These are phyloP conservation scores for Empis livida DNA, from an alignment of 2,888 invertebrate genomes.

Conservation along the genomic window DNA sequence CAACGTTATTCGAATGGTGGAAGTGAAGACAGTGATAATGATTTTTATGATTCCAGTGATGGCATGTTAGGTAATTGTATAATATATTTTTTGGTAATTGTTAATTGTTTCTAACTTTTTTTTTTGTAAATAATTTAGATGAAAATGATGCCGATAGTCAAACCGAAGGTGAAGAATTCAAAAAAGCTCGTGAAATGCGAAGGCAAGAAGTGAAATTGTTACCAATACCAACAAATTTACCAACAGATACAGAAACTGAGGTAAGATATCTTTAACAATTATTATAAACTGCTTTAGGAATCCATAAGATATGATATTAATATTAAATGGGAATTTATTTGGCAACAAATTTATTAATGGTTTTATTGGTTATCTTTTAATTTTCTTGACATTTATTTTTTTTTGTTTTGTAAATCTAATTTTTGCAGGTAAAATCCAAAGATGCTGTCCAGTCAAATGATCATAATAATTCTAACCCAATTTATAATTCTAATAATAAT, in stretches of 20 bases:
- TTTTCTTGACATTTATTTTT: not conserved
- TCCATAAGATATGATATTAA: too few relatives aligned
- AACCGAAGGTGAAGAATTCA: slow-evolving; percentile 58
- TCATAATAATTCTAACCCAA: slow-evolving; percentile 6
- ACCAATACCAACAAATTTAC: slow-evolving; percentile 45
- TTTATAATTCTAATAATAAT: slow-evolving; percentile 7
- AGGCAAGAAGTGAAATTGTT: slow-evolving; percentile 54
- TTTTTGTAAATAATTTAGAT: slow-evolving; percentile 16
- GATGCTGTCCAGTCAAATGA: slow-evolving; percentile 10
- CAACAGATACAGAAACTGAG: slow-evolving; percentile 59
- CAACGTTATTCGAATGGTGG: slow-evolving; percentile 38
- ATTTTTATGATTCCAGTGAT: slow-evolving; percentile 37
- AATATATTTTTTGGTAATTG: not conserved
- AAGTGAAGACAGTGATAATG: slow-evolving; percentile 31
- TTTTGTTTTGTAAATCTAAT: not conserved
- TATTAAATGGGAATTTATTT: too few relatives aligned
- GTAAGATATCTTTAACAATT: slow-evolving; percentile 35
- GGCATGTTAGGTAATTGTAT: slow-evolving; percentile 27
- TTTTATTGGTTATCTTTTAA: too few relatives aligned
- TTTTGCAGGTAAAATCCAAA: slow-evolving; percentile 13
- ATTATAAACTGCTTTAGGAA: too few relatives aligned
- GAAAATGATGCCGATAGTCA: slow-evolving; percentile 57
- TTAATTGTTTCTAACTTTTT: not conserved
- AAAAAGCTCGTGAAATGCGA: slow-evolving; percentile 48
- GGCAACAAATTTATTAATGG: too few relatives aligned